Percentiles rank a stretch among this genome's conserved stretches.
phyloP scores from a whole-genome alignment of 1,140 invertebrate genomes.

The Rhagoletis zephyria region DNA sequence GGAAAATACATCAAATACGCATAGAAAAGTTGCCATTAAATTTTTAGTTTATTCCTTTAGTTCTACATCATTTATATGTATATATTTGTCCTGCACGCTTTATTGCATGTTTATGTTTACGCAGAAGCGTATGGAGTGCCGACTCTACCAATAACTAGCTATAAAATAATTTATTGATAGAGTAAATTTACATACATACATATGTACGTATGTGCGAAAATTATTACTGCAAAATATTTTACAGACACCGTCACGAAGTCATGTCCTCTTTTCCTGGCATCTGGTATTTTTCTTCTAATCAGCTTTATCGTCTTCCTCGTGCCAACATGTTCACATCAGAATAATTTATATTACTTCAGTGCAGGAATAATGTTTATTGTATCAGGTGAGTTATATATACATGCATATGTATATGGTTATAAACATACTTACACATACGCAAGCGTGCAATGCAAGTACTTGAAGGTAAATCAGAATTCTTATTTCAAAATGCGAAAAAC shows the following conservation, averaged over 20 bases:
- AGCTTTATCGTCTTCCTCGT: conserved; percentile 79
- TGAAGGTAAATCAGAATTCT: no score
- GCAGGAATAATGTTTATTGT: conserved; percentile 81
- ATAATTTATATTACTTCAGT: conserved; percentile 78
- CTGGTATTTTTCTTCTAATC: conserved; percentile 77
- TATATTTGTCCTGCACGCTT: no score
- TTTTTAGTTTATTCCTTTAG: not conserved
- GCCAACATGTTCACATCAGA: conserved; percentile 76
- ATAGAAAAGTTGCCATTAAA: no score
- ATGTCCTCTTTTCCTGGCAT: conserved; percentile 78
- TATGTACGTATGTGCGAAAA: not conserved
- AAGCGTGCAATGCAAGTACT: not conserved
- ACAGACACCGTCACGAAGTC: conserved; percentile 82
- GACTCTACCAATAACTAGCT: no score
- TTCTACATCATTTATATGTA: not conserved
- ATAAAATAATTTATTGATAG: no score
- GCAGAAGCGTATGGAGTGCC: no score
- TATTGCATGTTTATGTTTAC: no score
- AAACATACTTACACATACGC: not conserved
- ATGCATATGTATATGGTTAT: not conserved
- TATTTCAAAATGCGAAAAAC: no score
- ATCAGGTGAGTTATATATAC: conserved; percentile 74
- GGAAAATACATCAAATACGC: no score
- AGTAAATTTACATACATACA: not conserved
- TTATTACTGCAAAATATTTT: conserved; percentile 46